Base-by-base conservation (phyloP, 2,113 vertebrate species). In the Ornithorhynchus anatinus region DNA sequence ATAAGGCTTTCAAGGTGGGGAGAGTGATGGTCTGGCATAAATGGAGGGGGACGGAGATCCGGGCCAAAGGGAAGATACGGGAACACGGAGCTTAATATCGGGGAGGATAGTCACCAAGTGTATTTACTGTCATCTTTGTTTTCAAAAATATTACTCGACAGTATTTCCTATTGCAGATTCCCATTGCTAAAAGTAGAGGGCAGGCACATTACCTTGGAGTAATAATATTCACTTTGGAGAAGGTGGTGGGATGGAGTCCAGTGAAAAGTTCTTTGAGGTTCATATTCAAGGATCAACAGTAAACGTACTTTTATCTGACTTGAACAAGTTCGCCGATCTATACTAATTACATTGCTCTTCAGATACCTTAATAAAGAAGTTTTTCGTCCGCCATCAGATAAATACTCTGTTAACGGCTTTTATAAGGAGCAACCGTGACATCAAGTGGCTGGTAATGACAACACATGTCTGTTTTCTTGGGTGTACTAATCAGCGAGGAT, bases 401-500 rank as follows among this genome's bases (percentile, higher is more conserved):
- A 75, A 80, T 39, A 65, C 6, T 53, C 60, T 56, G 12, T 39
- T 58, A 62, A 42, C 42, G 22, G 5, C 13, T 39, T 56, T 20
- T 45, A 12, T n/a, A 17, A 45, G 50, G 40, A 74, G 23, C 10
- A 51, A 71, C 27, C 62, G 23, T 72, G 52, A 79, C 57, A 71
- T 75, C 43, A 59, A 52, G 50, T 54, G 64, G 17, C 70, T 64
- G 40, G 45, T 51, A 74, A 19, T 44, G 51, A 62, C 25, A 56
- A 35, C 48, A 53, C n/a, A 14, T 10, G 25, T 36, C 59, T 56
- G 6, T 43, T 10, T 53, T 45, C 43, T 48, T 44, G 27, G 31
- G 42, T 10, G 20, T 22, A 52, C 33, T 39, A 52, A 63, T 69
- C 40, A 47, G 69, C 74, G 69, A 36, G 22, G 50, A 70, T 70